Percentiles rank a stretch among this genome's conserved stretches.
Evolutionary conservation across 2,888 invertebrate genomes (phyloP).

Genomic region (Troides helena): DNA sequence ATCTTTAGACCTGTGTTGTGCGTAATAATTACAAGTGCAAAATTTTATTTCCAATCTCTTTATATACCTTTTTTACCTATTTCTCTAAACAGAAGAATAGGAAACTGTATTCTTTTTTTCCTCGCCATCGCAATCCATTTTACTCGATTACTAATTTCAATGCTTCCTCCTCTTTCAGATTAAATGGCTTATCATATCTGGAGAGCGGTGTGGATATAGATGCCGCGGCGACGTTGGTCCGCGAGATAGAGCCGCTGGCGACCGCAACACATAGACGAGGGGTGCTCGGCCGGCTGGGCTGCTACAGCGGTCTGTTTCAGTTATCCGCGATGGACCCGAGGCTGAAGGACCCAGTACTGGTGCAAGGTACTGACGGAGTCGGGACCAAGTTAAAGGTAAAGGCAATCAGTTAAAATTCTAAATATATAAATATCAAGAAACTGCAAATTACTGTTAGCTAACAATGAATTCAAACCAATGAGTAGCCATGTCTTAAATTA

Average conservation of each 20-base stretch:
- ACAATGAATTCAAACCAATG: too few relatives aligned
- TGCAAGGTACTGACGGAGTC: slow-evolving; percentile 97
- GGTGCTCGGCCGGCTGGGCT: slow-evolving; percentile 90
- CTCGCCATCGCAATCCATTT: too few relatives aligned
- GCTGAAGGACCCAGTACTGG: slow-evolving; percentile 90
- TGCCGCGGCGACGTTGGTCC: slow-evolving; percentile 93
- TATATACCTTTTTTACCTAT: too few relatives aligned
- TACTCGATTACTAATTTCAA: too few relatives aligned
- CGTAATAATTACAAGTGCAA: too few relatives aligned
- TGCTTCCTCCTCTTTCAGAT: slow-evolving; percentile 44
- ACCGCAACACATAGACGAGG: slow-evolving; percentile 89
- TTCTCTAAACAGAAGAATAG: too few relatives aligned
- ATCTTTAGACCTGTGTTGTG: too few relatives aligned
- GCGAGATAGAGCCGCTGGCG: slow-evolving; percentile 89
- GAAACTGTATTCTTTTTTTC: too few relatives aligned
- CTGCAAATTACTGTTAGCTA: too few relatives aligned
- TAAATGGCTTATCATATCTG: slow-evolving; percentile 90
- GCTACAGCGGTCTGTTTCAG: slow-evolving; percentile 97
- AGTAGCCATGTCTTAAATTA: too few relatives aligned
- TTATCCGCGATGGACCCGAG: slow-evolving; percentile 82
- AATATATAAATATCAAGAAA: too few relatives aligned
- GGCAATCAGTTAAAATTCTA: slow-evolving; percentile 67
- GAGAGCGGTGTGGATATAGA: slow-evolving; percentile 96
- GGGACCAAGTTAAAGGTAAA: slow-evolving; percentile 98
- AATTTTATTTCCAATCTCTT: too few relatives aligned